Conservation (phyloP, 2,113 vertebrate genomes). For the Mustelus asterias region DNA sequence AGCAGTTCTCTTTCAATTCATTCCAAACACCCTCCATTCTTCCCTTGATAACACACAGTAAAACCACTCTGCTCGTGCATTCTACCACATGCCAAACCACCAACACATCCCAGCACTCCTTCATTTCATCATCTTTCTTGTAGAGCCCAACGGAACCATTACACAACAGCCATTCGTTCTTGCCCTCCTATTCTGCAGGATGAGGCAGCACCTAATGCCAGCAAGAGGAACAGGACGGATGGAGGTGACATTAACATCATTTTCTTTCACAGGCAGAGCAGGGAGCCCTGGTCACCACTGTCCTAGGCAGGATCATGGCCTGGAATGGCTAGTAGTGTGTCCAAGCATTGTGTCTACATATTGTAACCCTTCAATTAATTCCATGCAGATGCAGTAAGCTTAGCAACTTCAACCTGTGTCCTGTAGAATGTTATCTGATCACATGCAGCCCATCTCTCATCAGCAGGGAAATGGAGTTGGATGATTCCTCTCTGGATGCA, state of each 20-base stretch:
- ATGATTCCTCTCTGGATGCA: neutral
- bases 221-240: neutral
- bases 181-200: neutral
- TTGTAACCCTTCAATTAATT: neutral
- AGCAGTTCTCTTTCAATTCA: too few species aligned
- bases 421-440: neutral
- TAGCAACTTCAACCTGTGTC: neutral
- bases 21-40: too few species aligned
- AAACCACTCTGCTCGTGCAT: too few species aligned
- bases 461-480: neutral
- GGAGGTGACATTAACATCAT: neutral
- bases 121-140: neutral
- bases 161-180: neutral
- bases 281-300: neutral
- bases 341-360: neutral
- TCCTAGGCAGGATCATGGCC: too few species aligned
- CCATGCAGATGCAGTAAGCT: neutral
- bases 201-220: too few species aligned
- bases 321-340: neutral
- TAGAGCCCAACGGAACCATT: neutral
- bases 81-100: too few species aligned
- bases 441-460: neutral
- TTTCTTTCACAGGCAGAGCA: neutral
- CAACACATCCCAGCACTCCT: too few species aligned
- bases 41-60: too few species aligned